These are phyloP conservation scores for Lampris megalopsis DNA, from an alignment of 2,113 vertebrate genomes.

Conservation along the genomic window DNA sequence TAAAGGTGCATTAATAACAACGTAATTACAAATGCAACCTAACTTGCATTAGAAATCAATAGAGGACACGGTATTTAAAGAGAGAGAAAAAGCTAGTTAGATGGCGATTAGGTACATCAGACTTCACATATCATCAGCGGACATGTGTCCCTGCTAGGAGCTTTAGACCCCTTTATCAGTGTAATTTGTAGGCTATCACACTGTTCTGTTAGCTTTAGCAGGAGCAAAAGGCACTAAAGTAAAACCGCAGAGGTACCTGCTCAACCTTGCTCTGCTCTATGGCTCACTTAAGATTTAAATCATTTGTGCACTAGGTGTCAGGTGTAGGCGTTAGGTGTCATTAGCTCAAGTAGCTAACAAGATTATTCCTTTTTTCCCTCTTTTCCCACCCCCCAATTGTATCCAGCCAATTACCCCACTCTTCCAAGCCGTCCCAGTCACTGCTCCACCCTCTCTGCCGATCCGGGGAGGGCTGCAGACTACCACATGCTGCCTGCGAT, in stretches of 20 bases:
- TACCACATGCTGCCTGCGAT: no score
- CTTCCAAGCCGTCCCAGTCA: no score
- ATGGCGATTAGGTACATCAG: conserved; percentile 16
- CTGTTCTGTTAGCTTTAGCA: conserved; percentile 37
- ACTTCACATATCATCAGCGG: conserved; percentile 32
- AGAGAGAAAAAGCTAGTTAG: not conserved
- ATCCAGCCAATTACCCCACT: no score
- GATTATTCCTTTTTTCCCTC: no score
- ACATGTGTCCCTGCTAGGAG: not conserved
- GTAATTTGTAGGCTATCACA: conserved; percentile 27
- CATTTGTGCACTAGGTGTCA: conserved; percentile 15
- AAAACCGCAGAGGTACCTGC: conserved; percentile 20
- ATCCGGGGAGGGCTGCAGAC: no score
- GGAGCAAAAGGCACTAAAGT: conserved; percentile 21
- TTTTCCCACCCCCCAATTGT: no score
- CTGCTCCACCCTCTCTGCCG: no score
- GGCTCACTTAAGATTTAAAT: conserved; percentile 42
- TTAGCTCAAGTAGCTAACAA: conserved; percentile 6
- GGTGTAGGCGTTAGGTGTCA: not conserved
- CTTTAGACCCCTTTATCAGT: conserved; percentile 29
- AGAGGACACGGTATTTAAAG: not conserved
- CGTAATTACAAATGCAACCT: not conserved
- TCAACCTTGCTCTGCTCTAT: conserved; percentile 28
- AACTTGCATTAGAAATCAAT: conserved; percentile 15
- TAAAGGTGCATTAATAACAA: no score